Evolutionary conservation across 2,797 vertebrate species (phyloP).

Genomic region (Decapterus maruadsi): DNA sequence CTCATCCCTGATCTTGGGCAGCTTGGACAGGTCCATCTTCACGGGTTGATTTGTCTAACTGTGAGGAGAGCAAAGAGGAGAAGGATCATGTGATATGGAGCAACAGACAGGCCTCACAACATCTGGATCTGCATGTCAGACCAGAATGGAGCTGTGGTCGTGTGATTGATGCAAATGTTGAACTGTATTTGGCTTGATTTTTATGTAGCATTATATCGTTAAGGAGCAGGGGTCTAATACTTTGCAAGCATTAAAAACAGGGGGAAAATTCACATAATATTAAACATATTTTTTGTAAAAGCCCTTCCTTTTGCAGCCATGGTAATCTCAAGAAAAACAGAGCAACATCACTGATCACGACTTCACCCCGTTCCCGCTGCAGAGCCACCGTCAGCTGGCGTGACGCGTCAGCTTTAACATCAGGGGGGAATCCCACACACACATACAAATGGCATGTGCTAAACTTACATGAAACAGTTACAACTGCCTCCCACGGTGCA

Average conservation of each 20-base stretch:
- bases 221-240: too few species aligned
- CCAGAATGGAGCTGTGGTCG: not conserved
- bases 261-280: too few species aligned
- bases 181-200: too few species aligned
- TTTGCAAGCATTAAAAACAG: too few species aligned
- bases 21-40: conserved; percentile 95
- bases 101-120: not conserved
- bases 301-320: conserved; percentile 27
- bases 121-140: not conserved
- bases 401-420: conserved; percentile 39
- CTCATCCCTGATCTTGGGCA: conserved; percentile 93
- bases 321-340: conserved; percentile 30
- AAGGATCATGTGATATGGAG: not conserved
- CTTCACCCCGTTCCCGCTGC: not conserved
- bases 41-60: conserved; percentile 55
- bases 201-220: too few species aligned
- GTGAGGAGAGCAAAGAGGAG: conserved; percentile 26
- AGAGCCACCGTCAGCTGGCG: conserved; percentile 23
- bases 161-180: not conserved
- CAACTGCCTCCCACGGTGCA: not conserved
- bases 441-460: not conserved
- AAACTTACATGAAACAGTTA: not conserved
- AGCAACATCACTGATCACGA: conserved; percentile 34
- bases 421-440: conserved; percentile 53
- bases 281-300: not conserved